phyloP scores from a whole-genome alignment of 2,888 invertebrate species.

The Brachypterus glaber region DNA sequence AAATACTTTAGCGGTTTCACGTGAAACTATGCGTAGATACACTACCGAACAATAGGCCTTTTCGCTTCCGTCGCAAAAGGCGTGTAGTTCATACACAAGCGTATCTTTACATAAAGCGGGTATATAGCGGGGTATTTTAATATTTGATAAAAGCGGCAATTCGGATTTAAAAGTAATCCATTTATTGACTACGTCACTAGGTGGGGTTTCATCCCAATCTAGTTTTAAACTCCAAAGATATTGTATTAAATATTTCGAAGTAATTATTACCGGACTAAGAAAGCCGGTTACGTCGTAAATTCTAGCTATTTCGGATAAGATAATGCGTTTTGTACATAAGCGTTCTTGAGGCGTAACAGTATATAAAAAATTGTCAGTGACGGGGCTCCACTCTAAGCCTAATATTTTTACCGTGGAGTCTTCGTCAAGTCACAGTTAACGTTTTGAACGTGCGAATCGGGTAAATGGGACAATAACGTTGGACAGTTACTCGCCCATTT shows the following conservation, averaged over 20 bases:
- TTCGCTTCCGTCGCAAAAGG: conserved; percentile 11
- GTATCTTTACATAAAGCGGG: neutral
- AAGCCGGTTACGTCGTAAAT: conserved; percentile 8
- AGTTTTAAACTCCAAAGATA: conserved; percentile 10
- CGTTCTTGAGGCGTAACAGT: no score
- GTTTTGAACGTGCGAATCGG: no score
- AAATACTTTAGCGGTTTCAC: conserved; percentile 1
- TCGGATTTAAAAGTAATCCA: conserved; percentile 10
- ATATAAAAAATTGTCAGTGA: no score
- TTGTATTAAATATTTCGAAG: no score
- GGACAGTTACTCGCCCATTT: no score
- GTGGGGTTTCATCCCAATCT: conserved; percentile 13
- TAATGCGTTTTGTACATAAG: conserved; percentile 4
- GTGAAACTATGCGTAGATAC: conserved; percentile 13
- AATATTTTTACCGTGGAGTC: no score
- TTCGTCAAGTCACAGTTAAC: no score
- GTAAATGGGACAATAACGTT: no score
- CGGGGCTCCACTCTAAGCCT: no score
- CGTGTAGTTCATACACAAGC: conserved; percentile 8
- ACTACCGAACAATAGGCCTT: conserved; percentile 13
- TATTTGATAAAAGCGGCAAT: conserved; percentile 8
- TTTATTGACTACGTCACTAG: conserved; percentile 2
- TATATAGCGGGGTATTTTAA: conserved; percentile 10
- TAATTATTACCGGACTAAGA: conserved; percentile 6
- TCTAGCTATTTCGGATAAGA: conserved; percentile 5